Evolutionary conservation across 2,797 vertebrate genomes (phyloP).

Genomic region (Microcaecilia unicolor): DNA sequence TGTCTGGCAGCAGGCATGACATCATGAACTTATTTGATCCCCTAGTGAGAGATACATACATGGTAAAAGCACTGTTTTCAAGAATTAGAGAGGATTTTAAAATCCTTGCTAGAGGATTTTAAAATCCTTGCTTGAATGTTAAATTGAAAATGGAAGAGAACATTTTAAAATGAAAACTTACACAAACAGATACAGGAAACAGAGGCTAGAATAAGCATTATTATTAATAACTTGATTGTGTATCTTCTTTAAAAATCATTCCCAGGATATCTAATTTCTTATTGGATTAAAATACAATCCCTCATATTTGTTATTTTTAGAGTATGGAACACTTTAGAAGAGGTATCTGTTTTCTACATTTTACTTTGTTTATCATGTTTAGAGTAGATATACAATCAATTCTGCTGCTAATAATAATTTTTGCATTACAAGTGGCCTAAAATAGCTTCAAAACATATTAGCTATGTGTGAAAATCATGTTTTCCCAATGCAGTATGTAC

Average conservation of each 20-base stretch:
- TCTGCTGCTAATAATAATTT: neutral
- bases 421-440: constrained; percentile 1
- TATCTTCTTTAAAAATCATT: constrained; percentile 38
- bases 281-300: constrained; percentile 22
- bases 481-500: constrained; percentile 1
- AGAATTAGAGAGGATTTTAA: too few relatives aligned
- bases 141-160: too few relatives aligned
- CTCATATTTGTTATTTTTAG: constrained; percentile 6
- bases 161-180: too few relatives aligned
- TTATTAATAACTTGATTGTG: too few relatives aligned
- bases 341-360: neutral
- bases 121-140: too few relatives aligned
- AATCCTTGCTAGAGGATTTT: too few relatives aligned
- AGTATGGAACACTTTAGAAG: neutral
- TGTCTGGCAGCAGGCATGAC: too few relatives aligned
- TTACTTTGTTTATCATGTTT: constrained; percentile 10
- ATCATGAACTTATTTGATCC: too few relatives aligned
- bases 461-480: neutral
- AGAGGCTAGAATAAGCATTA: too few relatives aligned
- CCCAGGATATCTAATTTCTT: constrained; percentile 11
- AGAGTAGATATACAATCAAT: constrained; percentile 16
- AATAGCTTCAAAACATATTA: neutral
- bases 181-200: too few relatives aligned
- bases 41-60: too few relatives aligned
- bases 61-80: too few relatives aligned